phyloP scores from a whole-genome alignment of 2,797 vertebrate genomes.

The Tolypeutes matacus region DNA sequence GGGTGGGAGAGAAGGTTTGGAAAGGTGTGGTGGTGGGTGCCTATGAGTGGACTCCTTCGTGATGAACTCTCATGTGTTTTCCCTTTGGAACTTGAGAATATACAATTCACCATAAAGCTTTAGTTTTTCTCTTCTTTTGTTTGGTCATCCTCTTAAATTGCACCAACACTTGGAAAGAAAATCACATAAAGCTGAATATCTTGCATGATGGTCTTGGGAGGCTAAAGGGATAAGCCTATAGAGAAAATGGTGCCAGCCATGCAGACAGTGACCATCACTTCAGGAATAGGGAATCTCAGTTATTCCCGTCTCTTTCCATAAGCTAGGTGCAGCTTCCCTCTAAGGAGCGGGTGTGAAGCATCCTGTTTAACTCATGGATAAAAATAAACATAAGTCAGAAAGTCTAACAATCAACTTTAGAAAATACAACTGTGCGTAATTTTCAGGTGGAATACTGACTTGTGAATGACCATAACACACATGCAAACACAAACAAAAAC shows the following conservation, averaged over 20 bases:
- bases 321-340: background rate
- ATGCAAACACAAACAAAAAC: background rate
- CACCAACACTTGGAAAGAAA: background rate
- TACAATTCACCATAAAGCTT: background rate
- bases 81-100: background rate
- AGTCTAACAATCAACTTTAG: background rate
- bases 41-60: background rate
- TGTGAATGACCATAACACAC: background rate
- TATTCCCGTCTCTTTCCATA: background rate
- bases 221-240: background rate
- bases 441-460: background rate
- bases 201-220: background rate
- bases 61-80: background rate
- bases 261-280: background rate
- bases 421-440: constrained; percentile 26
- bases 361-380: background rate
- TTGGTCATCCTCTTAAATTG: constrained; percentile 5
- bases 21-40: background rate
- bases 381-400: background rate
- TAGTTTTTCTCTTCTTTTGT: constrained; percentile 17
- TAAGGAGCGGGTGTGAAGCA: background rate
- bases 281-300: background rate
- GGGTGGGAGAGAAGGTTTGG: background rate
- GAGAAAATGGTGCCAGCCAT: background rate
- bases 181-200: background rate